Base-by-base conservation (phyloP, 2,797 vertebrate genomes). In the Rachycentron canadum region DNA sequence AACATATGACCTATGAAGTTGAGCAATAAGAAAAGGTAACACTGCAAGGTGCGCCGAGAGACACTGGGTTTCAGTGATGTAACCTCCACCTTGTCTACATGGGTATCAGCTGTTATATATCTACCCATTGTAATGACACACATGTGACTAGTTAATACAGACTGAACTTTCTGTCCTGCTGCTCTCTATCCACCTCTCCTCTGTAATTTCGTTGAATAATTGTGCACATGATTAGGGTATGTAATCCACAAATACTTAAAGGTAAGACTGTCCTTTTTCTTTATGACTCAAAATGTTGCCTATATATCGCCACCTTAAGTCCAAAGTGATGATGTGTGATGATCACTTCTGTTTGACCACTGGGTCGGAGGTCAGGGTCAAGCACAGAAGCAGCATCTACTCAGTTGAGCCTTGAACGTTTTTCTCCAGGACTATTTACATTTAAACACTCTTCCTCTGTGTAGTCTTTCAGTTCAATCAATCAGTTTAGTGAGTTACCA, bases 121-220 rank as follows among this genome's bases (percentile, higher is more conserved):
- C 75, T 82, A 63, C 76, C 68, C 65, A 28, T 66, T 70, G 61
- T 85, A 90, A 85, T 89, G 82, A 85, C 67, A 81, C 78, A 87
- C 70, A 79, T 80, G 80, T 76, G 81, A 59, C 84, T 76, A 49
- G 69, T 76, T 84, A 88, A 79, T 70, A 61, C 61, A 62, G 71
- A 72, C 60, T 32, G 47, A 28, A 12, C 53, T 52, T 47, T 73
- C 60, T 55, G 17, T 65, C 65, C 69, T 67, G 63, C 79, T 83
- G 45, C 57, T 69, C 49, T 68, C 50, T 25, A 12, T 52, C 58
- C 16, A 7, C 26, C 28, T 71, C 9, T 63, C 32, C 70, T n/a
- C 21, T 61, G 36, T 21, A 49, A 7, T 73, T 62, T n/a, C 23
- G 61, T 52, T 60, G 1, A 43, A 0, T 28, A 55, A 49, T 47